Evolutionary conservation across 1,140 invertebrate genomes (phyloP).

Genomic region (Hormaphis cornu): DNA sequence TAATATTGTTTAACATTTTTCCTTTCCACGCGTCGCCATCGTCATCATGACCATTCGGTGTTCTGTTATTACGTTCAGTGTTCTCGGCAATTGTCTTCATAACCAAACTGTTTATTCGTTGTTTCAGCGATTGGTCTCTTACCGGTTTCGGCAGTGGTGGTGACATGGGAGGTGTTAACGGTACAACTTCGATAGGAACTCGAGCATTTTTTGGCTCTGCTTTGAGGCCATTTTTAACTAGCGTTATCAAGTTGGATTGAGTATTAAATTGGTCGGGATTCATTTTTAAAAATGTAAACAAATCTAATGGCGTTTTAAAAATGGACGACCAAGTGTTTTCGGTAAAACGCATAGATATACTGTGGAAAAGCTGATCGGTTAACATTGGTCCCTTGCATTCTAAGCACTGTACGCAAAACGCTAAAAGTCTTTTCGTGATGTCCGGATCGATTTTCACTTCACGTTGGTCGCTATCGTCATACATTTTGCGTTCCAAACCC

Average conservation of each 20-base stretch:
- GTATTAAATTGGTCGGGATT: conserved; percentile 83
- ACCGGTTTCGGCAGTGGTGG: conserved; percentile 34
- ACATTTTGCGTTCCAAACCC: conserved; percentile 49
- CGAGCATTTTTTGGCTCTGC: conserved; percentile 18
- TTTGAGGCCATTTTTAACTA: conserved; percentile 41
- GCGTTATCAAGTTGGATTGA: conserved; percentile 75
- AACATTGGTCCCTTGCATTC: conserved; percentile 68
- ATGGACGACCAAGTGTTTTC: conserved; percentile 68
- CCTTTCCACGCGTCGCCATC: conserved; percentile 65
- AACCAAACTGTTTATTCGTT: conserved; percentile 75
- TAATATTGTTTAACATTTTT: conserved; percentile 67
- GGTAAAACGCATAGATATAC: conserved; percentile 66
- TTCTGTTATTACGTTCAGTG: conserved; percentile 48
- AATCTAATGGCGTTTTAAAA: conserved; percentile 76
- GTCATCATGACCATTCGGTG: conserved; percentile 38
- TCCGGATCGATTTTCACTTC: conserved; percentile 71
- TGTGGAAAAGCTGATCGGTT: conserved; percentile 74
- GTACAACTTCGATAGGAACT: conserved; percentile 9
- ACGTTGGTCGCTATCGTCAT: conserved; percentile 49
- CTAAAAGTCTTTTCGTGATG: conserved; percentile 61
- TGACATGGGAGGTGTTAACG: conserved; percentile 28
- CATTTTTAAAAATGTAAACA: conserved; percentile 78
- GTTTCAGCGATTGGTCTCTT: conserved; percentile 65
- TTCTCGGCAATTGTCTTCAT: conserved; percentile 84
- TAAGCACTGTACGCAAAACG: conserved; percentile 68